Conservation (phyloP, 2,888 invertebrate species). For the Tribolium freemani region DNA sequence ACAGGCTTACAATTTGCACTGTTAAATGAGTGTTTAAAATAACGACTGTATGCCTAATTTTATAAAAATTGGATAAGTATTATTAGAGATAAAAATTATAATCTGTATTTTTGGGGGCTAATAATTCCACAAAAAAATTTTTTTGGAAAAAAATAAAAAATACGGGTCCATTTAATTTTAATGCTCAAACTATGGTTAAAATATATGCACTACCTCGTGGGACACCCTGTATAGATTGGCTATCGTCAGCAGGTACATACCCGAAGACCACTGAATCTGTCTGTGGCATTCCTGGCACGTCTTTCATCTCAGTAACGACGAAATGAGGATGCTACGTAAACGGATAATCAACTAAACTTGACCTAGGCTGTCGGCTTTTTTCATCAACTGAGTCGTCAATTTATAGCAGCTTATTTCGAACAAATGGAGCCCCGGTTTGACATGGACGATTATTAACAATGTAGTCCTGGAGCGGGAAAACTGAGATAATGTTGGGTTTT, state of each 20-base stretch:
- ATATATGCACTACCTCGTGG: too few species aligned
- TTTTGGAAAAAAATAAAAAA: too few species aligned
- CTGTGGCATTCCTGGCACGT: slow-evolving; percentile 36
- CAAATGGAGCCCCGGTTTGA: not conserved
- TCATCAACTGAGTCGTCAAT: slow-evolving; percentile 17
- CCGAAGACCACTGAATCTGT: slow-evolving; percentile 8
- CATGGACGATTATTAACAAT: not conserved
- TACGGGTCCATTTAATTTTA: too few species aligned
- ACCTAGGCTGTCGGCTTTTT: slow-evolving; percentile 24
- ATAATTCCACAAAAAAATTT: too few species aligned
- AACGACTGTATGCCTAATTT: too few species aligned
- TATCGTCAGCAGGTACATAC: slow-evolving; percentile 22
- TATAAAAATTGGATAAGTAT: too few species aligned
- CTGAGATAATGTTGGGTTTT: slow-evolving; percentile 7
- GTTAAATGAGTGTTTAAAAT: too few species aligned
- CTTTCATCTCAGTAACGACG: slow-evolving; percentile 38
- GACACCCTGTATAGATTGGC: too few species aligned
- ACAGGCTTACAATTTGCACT: too few species aligned
- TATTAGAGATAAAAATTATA: too few species aligned
- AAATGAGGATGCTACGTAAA: slow-evolving; percentile 38
- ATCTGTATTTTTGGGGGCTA: too few species aligned
- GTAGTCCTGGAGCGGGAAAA: not conserved
- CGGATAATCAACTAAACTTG: slow-evolving; percentile 40
- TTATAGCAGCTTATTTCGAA: slow-evolving; percentile 17
- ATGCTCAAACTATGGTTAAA: too few species aligned